Evolutionary conservation across 35 echinoderm and acorn worm species (phyloP), one percentile per base, ranked within the genome.

Genomic region (Holothuria glaberrima): DNA sequence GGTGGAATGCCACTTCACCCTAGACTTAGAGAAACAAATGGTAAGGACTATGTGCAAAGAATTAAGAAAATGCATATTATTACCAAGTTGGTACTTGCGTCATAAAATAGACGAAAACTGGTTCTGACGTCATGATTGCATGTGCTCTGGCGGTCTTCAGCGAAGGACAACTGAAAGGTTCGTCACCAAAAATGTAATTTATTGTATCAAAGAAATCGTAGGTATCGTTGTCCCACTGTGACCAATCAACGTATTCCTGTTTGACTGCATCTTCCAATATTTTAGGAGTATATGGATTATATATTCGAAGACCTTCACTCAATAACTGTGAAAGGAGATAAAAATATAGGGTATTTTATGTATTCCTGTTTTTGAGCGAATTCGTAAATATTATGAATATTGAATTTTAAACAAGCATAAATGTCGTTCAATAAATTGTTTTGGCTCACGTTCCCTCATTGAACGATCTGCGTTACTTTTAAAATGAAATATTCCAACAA

Each of bases 161-260:
- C 12, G 83, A 12, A 0, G 83, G 83, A 44, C 83, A 87, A 24
- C 56, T 63, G 34, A 87, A 87, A 5, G 22, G 7, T 0, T 32
- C 19, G 83, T 87, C 83, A 12, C 83, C 83, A 30, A 17, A 5
- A 12, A 87, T 64, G 22, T 46, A 18, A 32, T 19, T 41, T 5
- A 34, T 12, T 10, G 59, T 35, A 13, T 68, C 59, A 46, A 78
- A 78, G 38, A 13, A 78, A 21, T 78, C 74, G 14, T n/a, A 44
- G 6, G 32, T 78, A 20, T 36, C 22, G 44, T 78, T 48, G 22
- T 48, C 33, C 32, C 32, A 36, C 16, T 44, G 74, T 20, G 74
- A 78, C 74, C 74, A 78, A 27, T 78, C 74, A 12, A 78, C 33
- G n/a, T 78, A 78, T 32, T 78, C 74, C 34, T 78, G 74, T 45